These are phyloP conservation scores for Palythoa grandis DNA, from an alignment of 92 coral and sea anemone species.

Conservation along the genomic window DNA sequence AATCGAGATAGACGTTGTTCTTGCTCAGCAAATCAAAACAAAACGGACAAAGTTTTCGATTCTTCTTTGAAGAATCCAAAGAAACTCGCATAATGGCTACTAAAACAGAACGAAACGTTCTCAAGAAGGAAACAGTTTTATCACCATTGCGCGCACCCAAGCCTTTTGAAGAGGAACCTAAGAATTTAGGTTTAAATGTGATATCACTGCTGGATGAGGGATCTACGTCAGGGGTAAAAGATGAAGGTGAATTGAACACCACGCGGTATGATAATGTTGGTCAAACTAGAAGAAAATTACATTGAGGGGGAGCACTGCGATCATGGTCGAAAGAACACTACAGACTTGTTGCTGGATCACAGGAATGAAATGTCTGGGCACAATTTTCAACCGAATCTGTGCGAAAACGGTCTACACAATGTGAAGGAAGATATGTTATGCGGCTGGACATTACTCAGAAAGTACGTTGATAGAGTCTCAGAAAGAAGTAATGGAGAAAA, in stretches of 20 bases:
- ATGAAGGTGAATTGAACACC: background rate
- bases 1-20: background rate
- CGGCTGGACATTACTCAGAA: background rate
- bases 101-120: background rate
- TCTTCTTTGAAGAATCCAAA: background rate
- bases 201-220: background rate
- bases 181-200: conserved; percentile 7
- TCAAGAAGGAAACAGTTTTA: background rate
- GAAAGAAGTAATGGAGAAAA: background rate
- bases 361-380: no score
- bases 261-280: conserved; percentile 21
- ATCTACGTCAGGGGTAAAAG: background rate
- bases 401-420: background rate
- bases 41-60: background rate
- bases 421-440: background rate
- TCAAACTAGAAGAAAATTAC: background rate
- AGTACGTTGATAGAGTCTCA: background rate
- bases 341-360: background rate
- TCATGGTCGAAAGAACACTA: background rate
- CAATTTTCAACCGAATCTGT: background rate
- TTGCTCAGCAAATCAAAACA: background rate
- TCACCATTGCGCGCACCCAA: background rate
- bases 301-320: background rate
- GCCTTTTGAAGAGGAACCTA: background rate
- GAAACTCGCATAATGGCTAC: background rate